Base-by-base conservation (phyloP, 2,888 invertebrate genomes). In the Caenorhabditis sp. region DNA sequence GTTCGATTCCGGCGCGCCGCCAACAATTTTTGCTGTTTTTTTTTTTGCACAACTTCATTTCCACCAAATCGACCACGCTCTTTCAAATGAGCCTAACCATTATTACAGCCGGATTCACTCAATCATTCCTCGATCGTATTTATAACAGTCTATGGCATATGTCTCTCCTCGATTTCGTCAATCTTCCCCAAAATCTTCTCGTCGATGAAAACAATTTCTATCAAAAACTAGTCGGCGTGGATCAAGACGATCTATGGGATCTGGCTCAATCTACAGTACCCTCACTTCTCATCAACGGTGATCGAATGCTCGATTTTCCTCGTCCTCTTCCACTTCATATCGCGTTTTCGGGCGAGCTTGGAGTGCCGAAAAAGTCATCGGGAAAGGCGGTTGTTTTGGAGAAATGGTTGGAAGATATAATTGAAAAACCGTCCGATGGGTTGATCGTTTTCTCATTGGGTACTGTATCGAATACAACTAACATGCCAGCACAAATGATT, bases 401-500 rank as follows among this genome's bases (percentile, higher is more conserved):
- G 21, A 37, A 37, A 57, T 67, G 66, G 71, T 37, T 76, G 21
- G 69, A 72, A 19, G 69, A 79, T 12, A 77, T 79, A 21, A 66
- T 79, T n/a, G 71, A 73, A 27, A 67, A 66, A 37, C 69, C 66
- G 5, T 70, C 71, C 1, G 69, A 74, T 19, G 79, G 77, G 23
- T 24, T 79, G 19, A 81, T 82, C 57, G 74, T 82, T 10, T 82
- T 83, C 62, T 83, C 81, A 0, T 66, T 84, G 58, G 85, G 84
- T 10, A 86, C 86, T 36, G 86, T 86, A 0, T 86, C 86, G 21
- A 86, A 86, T 69, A 87, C 86, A 2, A 83, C 86, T 6, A 84
- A 85, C 59, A 86, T 86, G 86, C 86, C 86, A 1, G 51, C 66
- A 1, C 74, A 77, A 49, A 86, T 87, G 86, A 80, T 81, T 51